These are phyloP conservation scores for Lota lota DNA, from an alignment of 2,113 vertebrate species.

Conservation along the genomic window DNA sequence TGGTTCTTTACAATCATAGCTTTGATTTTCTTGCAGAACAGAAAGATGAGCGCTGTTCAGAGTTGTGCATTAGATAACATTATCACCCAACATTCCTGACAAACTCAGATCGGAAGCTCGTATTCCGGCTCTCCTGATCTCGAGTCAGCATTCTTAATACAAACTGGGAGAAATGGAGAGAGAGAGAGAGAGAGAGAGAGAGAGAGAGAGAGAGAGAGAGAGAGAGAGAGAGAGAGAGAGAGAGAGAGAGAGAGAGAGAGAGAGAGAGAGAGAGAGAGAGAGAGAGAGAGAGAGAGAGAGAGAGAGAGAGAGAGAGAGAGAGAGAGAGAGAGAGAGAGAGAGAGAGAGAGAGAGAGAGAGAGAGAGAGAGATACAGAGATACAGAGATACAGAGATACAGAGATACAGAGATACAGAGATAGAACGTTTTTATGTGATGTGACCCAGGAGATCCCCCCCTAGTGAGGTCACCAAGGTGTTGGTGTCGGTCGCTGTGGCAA, in stretches of 20 bases:
- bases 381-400: too few relatives aligned
- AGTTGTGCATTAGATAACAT: not conserved
- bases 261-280: not conserved
- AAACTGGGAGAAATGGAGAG: not conserved
- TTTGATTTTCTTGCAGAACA: too few relatives aligned
- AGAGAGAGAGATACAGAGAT: too few relatives aligned
- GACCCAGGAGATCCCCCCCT: too few relatives aligned
- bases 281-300: slow-evolving; percentile 1
- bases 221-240: slow-evolving; percentile 6
- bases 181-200: not conserved
- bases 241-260: not conserved
- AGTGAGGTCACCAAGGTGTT: too few relatives aligned
- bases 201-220: not conserved
- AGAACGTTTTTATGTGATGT: too few relatives aligned
- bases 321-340: too few relatives aligned
- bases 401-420: too few relatives aligned
- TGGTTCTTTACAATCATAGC: not conserved
- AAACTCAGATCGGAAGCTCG: slow-evolving; percentile 37
- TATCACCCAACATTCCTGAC: not conserved
- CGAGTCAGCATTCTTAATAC: slow-evolving; percentile 30
- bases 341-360: too few relatives aligned
- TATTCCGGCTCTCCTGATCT: slow-evolving; percentile 26
- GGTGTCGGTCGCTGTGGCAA: too few relatives aligned
- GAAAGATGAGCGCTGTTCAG: not conserved
- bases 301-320: slow-evolving; percentile 1